These are phyloP conservation scores for Sebastes trivittatus DNA, from an alignment of 2,797 vertebrate species.

Conservation along the genomic window DNA sequence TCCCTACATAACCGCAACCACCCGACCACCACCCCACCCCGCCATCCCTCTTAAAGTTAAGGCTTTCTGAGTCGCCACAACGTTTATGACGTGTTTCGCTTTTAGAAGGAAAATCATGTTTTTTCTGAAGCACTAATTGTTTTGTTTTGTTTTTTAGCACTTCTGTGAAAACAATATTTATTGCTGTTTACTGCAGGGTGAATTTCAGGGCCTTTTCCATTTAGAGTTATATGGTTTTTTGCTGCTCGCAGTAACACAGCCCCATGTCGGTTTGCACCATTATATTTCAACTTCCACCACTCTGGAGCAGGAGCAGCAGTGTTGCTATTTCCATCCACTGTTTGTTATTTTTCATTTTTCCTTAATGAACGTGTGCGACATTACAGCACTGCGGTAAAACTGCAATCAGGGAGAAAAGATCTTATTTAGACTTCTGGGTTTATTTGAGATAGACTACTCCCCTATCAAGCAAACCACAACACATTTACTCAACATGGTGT, in stretches of 20 bases:
- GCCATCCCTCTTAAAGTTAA: not conserved
- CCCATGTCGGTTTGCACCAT: conserved; percentile 32
- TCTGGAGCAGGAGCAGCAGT: not conserved
- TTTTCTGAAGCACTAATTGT: conserved; percentile 49
- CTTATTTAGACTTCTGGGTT: conserved; percentile 51
- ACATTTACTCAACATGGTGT: conserved; percentile 16
- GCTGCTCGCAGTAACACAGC: conserved; percentile 10
- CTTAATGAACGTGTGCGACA: conserved; percentile 51
- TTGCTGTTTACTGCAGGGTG: conserved; percentile 25
- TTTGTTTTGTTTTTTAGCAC: conserved; percentile 33
- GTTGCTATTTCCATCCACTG: conserved; percentile 45
- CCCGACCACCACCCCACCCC: not conserved
- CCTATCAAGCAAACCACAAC: conserved; percentile 54
- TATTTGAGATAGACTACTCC: conserved; percentile 47
- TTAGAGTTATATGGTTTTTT: conserved; percentile 13
- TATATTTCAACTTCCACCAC: conserved; percentile 17
- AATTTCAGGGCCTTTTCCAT: conserved; percentile 24
- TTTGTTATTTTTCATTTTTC: conserved; percentile 57
- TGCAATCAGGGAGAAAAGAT: conserved; percentile 52
- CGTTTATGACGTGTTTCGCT: conserved; percentile 34
- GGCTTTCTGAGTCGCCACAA: conserved; percentile 17
- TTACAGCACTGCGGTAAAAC: conserved; percentile 52
- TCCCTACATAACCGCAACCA: conserved; percentile 11
- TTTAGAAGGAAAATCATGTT: conserved; percentile 27
- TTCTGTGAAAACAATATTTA: conserved; percentile 39